A percentile compares a stretch with the other conserved stretches of the same genome.
Conservation (phyloP, 2,888 invertebrate genomes). For the Altica lythri region DNA sequence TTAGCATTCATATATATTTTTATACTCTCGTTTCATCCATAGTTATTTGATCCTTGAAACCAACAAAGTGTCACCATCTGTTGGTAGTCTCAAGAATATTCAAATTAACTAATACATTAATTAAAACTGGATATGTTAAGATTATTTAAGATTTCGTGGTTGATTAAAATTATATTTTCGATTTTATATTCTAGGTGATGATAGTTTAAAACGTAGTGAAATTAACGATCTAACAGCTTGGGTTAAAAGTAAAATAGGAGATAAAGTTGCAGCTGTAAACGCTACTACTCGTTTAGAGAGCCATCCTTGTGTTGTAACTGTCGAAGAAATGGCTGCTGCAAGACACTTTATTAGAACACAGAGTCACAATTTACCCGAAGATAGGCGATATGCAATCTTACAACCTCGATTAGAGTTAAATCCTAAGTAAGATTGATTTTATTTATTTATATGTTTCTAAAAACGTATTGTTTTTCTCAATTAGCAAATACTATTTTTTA, state of each 20-base stretch:
- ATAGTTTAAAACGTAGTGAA: slow-evolving; percentile 74
- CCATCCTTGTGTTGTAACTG: slow-evolving; percentile 94
- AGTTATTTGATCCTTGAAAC: no score
- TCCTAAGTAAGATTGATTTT: slow-evolving; percentile 68
- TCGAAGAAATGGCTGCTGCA: slow-evolving; percentile 96
- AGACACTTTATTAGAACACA: slow-evolving; percentile 92
- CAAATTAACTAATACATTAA: no score
- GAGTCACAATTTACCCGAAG: slow-evolving; percentile 79
- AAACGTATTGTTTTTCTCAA: no score
- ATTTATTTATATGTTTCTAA: neutral
- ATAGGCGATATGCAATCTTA: slow-evolving; percentile 81
- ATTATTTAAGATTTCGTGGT: no score
- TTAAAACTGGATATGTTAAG: no score
- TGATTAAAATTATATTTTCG: no score
- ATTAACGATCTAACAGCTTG: slow-evolving; percentile 79
- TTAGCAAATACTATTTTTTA: no score
- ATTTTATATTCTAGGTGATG: slow-evolving; percentile 61
- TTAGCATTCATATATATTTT: no score
- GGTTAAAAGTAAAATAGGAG: slow-evolving; percentile 75
- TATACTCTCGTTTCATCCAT: no score
- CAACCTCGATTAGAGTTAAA: slow-evolving; percentile 95
- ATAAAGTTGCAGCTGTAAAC: slow-evolving; percentile 82
- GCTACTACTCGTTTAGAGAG: slow-evolving; percentile 82
- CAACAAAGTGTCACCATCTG: no score
- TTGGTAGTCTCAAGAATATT: no score